These are phyloP conservation scores for Manacus vitellinus DNA, from an alignment of 2,113 vertebrate species.

Conservation along the genomic window DNA sequence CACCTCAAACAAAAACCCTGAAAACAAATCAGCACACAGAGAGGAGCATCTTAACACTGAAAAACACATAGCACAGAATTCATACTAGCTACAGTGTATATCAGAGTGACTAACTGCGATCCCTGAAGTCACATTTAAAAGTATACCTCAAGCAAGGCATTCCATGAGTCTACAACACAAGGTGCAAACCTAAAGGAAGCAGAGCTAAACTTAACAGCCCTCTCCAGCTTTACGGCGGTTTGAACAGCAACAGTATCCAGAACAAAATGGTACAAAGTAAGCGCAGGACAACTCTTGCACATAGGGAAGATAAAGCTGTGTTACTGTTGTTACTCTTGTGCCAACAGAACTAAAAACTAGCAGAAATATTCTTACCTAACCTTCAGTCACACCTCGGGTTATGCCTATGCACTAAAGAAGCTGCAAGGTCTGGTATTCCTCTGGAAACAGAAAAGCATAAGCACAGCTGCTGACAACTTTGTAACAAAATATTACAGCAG, in stretches of 20 bases:
- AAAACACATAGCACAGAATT: background rate
- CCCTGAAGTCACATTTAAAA: background rate
- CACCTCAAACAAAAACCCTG: background rate
- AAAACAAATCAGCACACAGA: background rate
- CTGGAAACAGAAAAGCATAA: background rate
- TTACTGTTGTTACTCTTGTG: background rate
- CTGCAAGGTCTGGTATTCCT: background rate
- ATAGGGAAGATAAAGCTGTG: background rate
- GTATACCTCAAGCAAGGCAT: background rate
- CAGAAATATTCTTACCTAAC: background rate
- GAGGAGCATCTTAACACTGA: background rate
- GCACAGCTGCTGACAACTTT: background rate
- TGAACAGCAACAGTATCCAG: background rate
- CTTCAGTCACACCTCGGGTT: background rate
- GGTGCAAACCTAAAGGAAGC: background rate
- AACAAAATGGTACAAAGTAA: background rate
- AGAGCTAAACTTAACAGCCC: background rate
- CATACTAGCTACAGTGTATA: background rate
- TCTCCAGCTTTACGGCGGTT: background rate
- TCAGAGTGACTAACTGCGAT: background rate
- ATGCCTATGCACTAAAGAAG: background rate
- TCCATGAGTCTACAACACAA: background rate
- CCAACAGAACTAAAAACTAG: background rate
- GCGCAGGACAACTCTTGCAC: background rate
- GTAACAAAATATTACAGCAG: background rate